A percentile compares a stretch with the other conserved stretches of the same genome.
Conservation (phyloP, 2,113 vertebrate genomes). For the Procavia capensis region DNA sequence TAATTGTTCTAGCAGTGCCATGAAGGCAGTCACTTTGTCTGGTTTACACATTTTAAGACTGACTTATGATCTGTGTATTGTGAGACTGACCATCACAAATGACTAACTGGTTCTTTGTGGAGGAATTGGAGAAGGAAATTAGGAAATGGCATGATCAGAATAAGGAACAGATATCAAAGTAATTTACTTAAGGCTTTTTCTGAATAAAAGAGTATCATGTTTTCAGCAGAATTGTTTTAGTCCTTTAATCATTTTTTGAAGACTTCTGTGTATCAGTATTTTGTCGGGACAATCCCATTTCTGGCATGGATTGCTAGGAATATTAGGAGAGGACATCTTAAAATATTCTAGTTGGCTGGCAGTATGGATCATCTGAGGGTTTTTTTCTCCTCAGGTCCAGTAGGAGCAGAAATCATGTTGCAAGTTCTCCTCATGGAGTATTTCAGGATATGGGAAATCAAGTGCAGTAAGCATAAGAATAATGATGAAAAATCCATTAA, state of each 20-base stretch:
- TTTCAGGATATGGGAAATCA: constrained; percentile 83
- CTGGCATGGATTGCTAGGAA: constrained; percentile 85
- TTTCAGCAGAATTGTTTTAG: constrained; percentile 65
- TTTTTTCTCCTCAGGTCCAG: constrained; percentile 80
- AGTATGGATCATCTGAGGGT: constrained; percentile 79
- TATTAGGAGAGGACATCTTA: constrained; percentile 81
- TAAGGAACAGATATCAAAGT: not conserved
- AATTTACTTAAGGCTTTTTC: not conserved
- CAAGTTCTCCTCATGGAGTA: constrained; percentile 73
- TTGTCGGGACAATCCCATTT: constrained; percentile 77
- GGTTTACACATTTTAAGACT: not conserved
- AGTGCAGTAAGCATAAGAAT: constrained; percentile 82
- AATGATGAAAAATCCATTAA: constrained; percentile 83
- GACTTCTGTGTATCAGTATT: constrained; percentile 74
- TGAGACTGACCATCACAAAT: not conserved
- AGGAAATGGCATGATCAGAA: not conserved
- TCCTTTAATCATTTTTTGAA: constrained; percentile 75
- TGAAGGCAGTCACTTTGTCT: not conserved
- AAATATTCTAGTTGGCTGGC: constrained; percentile 83
- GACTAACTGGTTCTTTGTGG: not conserved
- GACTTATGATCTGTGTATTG: not conserved
- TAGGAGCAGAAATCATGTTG: constrained; percentile 74
- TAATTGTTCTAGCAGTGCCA: not conserved
- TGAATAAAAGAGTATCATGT: not conserved
- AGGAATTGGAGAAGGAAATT: not conserved